Evolutionary conservation across 2,888 invertebrate genomes (phyloP), one percentile per base, ranked within the genome.

Genomic region (Drosophila emarginata): DNA sequence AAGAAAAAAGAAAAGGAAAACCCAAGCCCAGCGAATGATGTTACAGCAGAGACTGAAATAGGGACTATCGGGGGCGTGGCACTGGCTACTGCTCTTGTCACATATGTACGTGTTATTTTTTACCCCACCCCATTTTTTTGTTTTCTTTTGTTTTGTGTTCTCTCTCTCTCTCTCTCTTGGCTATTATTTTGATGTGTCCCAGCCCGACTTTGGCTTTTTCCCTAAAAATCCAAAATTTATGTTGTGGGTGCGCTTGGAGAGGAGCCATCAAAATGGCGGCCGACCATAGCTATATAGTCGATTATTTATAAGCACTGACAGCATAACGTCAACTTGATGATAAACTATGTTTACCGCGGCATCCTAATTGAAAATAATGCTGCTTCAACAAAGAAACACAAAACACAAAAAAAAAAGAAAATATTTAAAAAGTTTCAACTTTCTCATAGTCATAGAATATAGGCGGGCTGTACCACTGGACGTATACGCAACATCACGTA

Each of bases 141-240:
- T 37, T 58, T 52, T 45, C 59, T 32, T 57, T 53, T 36, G 26
- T 60, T 65, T 50, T 78, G 40, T 54, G 23, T 50, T 52, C 60
- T 71, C 72, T 58, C 50, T 63, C 58, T 6, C 9, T 26, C 18
- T 79, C 61, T 65, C 59, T 68, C 66, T 85, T 11, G 32, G 76
- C 86, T 86, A 78, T 78, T 68, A 79, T 81, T 87, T 70, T 87
- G 82, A 79, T 72, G 14, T 64, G 58, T 50, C 58, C 23, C 57
- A 62, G 74, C 67, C 70, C 61, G 53, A 75, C 59, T 85, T 70
- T 77, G 63, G n/a, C n/a, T 72, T 68, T 40, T 60, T 50, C 50
- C 53, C 15, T 40, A 70, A 85, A 85, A 87, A 88, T 87, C 80
- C 82, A 87, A 90, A 90, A 90, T 90, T 90, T 89, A 90, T 89